A percentile compares a stretch with the other conserved stretches of the same genome.
These are phyloP conservation scores for Phrixothrix hirtus DNA, from an alignment of 2,888 invertebrate species.

Conservation along the genomic window DNA sequence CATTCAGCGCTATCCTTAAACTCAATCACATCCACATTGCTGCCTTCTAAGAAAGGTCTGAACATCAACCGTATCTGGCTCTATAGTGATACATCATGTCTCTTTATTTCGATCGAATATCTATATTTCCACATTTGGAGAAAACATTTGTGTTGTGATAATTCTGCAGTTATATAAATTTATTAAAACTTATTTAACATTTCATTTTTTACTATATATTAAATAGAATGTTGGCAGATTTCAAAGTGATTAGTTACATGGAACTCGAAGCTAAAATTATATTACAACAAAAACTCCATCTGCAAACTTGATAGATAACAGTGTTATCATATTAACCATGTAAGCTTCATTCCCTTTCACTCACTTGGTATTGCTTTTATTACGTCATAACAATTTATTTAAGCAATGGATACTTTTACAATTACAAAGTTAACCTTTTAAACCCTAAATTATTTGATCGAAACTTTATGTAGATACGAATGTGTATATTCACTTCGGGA, in stretches of 20 bases:
- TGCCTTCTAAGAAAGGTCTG: constrained; percentile 25
- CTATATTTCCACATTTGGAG: constrained; percentile 14
- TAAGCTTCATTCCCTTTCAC: too few species aligned
- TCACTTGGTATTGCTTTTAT: constrained; percentile 35
- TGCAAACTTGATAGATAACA: too few species aligned
- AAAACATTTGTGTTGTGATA: constrained; percentile 15
- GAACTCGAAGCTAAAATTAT: too few species aligned
- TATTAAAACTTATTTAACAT: too few species aligned
- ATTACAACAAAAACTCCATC: too few species aligned
- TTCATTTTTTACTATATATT: too few species aligned
- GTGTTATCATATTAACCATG: too few species aligned
- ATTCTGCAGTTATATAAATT: too few species aligned
- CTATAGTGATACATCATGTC: constrained; percentile 30
- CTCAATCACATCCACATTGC: constrained; percentile 38
- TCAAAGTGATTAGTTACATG: too few species aligned
- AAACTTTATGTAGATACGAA: constrained; percentile 9
- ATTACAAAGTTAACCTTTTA: constrained; percentile 6
- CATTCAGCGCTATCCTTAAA: constrained; percentile 38
- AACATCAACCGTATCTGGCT: constrained; percentile 20
- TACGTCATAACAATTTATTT: constrained; percentile 27
- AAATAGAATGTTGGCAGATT: too few species aligned
- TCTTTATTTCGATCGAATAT: constrained; percentile 24
- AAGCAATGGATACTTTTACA: constrained; percentile 26
- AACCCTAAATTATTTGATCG: constrained; percentile 6
- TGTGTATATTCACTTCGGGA: not conserved